phyloP scores from a whole-genome alignment of 2,113 vertebrate species.

The Pteropus alecto region DNA sequence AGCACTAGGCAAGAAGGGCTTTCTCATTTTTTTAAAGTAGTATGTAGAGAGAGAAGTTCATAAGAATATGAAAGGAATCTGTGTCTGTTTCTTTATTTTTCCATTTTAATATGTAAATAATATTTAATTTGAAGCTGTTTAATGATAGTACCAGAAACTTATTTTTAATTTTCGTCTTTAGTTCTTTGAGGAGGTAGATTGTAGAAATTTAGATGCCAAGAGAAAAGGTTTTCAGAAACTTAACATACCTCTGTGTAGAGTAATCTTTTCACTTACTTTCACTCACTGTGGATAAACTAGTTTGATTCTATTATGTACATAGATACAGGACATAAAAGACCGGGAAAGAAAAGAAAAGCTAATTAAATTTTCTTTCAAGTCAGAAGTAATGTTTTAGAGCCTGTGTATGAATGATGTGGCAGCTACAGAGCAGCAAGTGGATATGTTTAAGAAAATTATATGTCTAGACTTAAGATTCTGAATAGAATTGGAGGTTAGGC shows the following conservation, averaged over 20 bases:
- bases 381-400: neutral
- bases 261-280: neutral
- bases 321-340: neutral
- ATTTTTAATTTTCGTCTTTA: neutral
- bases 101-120: neutral
- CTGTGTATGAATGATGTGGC: neutral
- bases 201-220: neutral
- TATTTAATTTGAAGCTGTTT: neutral
- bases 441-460: neutral
- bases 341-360: neutral
- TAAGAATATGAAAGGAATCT: neutral
- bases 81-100: neutral
- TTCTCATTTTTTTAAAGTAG: neutral
- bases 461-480: neutral
- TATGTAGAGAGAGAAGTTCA: neutral
- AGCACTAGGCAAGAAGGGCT: neutral
- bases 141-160: neutral
- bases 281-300: neutral
- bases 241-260: neutral
- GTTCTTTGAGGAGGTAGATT: neutral
- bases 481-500: neutral
- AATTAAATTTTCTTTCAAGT: neutral
- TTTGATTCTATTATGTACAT: neutral
- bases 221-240: neutral
- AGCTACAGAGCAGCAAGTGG: neutral